A percentile compares a stretch with the other conserved stretches of the same genome.
Evolutionary conservation across 2,113 vertebrate species (phyloP).

Genomic region (Brevimyrus niger): DNA sequence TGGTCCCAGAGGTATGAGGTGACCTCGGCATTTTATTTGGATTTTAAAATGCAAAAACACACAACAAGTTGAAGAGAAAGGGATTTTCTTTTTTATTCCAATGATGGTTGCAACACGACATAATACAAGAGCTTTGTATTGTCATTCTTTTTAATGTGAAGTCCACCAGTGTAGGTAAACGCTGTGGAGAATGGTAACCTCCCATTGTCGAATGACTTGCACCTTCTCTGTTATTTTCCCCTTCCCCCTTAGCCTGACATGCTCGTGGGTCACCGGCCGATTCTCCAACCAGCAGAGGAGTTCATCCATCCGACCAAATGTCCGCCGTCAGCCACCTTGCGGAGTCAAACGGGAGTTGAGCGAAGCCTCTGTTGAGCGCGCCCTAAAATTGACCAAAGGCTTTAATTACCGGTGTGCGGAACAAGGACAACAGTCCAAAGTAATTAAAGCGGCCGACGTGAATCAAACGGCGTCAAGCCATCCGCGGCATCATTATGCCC

Average conservation of each 20-base stretch:
- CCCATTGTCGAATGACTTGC: background rate
- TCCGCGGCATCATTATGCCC: conserved; percentile 32
- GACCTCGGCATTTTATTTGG: background rate
- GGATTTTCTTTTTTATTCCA: background rate
- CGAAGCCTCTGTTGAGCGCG: background rate
- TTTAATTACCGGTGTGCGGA: conserved; percentile 4
- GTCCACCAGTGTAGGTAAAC: background rate
- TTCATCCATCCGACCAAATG: conserved; percentile 61
- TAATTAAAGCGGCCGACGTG: conserved; percentile 11
- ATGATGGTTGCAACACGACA: background rate
- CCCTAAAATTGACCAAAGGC: background rate
- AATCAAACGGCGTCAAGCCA: conserved; percentile 31
- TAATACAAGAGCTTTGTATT: background rate
- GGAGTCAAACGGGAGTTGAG: background rate
- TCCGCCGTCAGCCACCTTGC: conserved; percentile 63
- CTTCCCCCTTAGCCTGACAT: conserved; percentile 45
- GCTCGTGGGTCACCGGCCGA: conserved; percentile 47
- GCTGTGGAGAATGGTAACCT: background rate
- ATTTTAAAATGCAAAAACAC: background rate
- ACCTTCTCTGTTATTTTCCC: conserved; percentile 20
- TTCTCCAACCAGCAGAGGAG: conserved; percentile 44
- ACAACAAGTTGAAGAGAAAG: background rate
- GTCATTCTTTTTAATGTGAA: background rate
- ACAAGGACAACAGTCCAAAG: conserved; percentile 13
- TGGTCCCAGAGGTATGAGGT: background rate